These are phyloP conservation scores for Stegodyphus dumicola DNA, from an alignment of 1,140 invertebrate genomes.

Conservation along the genomic window DNA sequence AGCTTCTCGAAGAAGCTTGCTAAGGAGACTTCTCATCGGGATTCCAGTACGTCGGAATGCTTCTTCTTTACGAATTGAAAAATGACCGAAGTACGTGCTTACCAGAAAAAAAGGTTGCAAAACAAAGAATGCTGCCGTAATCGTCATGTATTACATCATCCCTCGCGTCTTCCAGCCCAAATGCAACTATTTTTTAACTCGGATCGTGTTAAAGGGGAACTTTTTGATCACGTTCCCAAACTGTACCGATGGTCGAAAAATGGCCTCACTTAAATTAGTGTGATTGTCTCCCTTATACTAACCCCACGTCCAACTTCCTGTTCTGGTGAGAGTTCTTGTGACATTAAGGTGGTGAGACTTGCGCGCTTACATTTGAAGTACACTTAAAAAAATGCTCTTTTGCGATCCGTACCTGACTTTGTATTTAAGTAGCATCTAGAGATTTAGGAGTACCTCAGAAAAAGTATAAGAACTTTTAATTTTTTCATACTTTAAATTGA, in stretches of 20 bases:
- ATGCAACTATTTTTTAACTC: slow-evolving; percentile 51
- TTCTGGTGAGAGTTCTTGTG: slow-evolving; percentile 13
- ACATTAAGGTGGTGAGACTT: neutral
- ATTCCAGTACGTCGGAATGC: too few relatives aligned
- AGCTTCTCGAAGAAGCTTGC: too few relatives aligned
- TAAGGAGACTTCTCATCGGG: too few relatives aligned
- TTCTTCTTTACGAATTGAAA: slow-evolving; percentile 47
- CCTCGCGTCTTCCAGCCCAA: neutral
- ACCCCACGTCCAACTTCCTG: neutral
- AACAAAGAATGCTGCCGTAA: slow-evolving; percentile 8
- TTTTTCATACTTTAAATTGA: too few relatives aligned
- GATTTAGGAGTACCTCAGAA: neutral
- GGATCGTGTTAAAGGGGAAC: slow-evolving; percentile 49
- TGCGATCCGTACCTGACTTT: slow-evolving; percentile 33
- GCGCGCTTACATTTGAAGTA: neutral
- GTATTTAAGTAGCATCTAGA: slow-evolving; percentile 1
- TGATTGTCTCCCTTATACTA: slow-evolving; percentile 34
- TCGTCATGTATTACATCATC: slow-evolving; percentile 18
- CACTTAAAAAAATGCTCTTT: neutral
- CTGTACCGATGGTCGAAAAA: slow-evolving; percentile 36
- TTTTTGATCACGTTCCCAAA: slow-evolving; percentile 52
- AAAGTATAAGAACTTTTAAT: too few relatives aligned
- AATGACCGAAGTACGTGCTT: slow-evolving; percentile 49
- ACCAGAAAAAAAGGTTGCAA: slow-evolving; percentile 25
- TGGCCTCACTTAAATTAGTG: slow-evolving; percentile 55